These are phyloP conservation scores for Orchesellides sinensis DNA, from an alignment of 2,888 invertebrate species.

Conservation along the genomic window DNA sequence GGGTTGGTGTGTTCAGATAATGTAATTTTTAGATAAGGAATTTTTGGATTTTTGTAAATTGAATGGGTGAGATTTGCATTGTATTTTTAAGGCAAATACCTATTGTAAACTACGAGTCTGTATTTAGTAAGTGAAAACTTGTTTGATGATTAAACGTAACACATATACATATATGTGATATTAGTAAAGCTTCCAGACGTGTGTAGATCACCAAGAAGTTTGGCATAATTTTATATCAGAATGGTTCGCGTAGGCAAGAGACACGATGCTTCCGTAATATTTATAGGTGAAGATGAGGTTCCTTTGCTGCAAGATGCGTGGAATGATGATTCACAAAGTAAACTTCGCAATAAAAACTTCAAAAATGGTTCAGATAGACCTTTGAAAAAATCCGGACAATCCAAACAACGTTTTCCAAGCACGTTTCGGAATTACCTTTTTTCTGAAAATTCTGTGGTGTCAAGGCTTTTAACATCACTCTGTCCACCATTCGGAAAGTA, in stretches of 20 bases:
- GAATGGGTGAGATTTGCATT: too few relatives aligned
- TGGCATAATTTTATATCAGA: background rate
- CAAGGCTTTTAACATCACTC: conserved; percentile 70
- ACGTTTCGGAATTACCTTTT: conserved; percentile 73
- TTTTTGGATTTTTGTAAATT: background rate
- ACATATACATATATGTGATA: background rate
- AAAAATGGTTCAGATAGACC: conserved; percentile 1
- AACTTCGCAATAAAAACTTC: background rate
- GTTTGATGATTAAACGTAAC: background rate
- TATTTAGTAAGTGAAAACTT: too few relatives aligned
- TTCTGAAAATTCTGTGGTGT: conserved; percentile 71
- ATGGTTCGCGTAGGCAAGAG: conserved; percentile 57
- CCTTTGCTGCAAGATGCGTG: conserved; percentile 58
- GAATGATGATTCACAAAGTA: conserved; percentile 26
- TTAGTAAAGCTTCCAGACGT: background rate
- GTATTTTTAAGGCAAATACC: too few relatives aligned
- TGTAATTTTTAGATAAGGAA: background rate
- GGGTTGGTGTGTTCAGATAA: background rate
- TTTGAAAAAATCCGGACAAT: background rate
- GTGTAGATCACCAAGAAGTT: background rate
- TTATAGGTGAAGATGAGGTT: conserved; percentile 71
- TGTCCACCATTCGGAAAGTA: conserved; percentile 73
- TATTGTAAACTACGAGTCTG: too few relatives aligned
- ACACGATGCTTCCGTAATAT: conserved; percentile 69
- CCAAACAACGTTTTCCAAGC: conserved; percentile 64